Base-by-base conservation (phyloP, 2,888 invertebrate species). In the Monochamus alternatus region DNA sequence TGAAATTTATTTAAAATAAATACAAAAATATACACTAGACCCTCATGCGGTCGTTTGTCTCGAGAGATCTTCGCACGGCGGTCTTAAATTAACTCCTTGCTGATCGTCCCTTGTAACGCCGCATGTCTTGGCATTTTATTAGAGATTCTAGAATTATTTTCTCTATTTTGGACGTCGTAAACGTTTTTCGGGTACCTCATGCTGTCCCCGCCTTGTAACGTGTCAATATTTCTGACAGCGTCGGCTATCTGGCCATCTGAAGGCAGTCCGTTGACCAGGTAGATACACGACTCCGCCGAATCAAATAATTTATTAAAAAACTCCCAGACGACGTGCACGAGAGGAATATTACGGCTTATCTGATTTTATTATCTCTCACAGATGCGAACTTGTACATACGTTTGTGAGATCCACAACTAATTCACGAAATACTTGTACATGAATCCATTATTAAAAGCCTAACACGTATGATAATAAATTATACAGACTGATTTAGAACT, bases 241-340 rank as follows among this genome's bases (percentile, higher is more conserved):
- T 3, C 3, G 9, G 47, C 47, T 47, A 47, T 47, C 47, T 47
- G 47, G 8, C 10, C 47, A 47, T 47, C 47, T 47, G 47, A 47
- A 12, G 8, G 47, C 47, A 47, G 47, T 47, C 47, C 47, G 12
- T 12, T 47, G 47, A 47, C 47, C 47, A 47, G 10, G 47, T 47
- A 47, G 47, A 9, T 47, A 47, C 47, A 47, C 2, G 47, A 47
- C 12, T 9, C 47, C 12, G 47, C 12, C 47, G 47, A 47, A 47
- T 47, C 47, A 47, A 47, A 47, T 47, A 47, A 47, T 47, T 47
- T 47, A 47, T 47, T 47, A 47, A 47, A 47, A 47, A 47, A 47
- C 47, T 47, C 10, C 47, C 47, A 9, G 47, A 2, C 9, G 47
- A 47, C 47, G 47, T 47, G 47, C 47, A 47, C 9, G 9, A 12